Conservation (phyloP, 2,888 invertebrate genomes). For the Mongoloraphidia duomilia region DNA sequence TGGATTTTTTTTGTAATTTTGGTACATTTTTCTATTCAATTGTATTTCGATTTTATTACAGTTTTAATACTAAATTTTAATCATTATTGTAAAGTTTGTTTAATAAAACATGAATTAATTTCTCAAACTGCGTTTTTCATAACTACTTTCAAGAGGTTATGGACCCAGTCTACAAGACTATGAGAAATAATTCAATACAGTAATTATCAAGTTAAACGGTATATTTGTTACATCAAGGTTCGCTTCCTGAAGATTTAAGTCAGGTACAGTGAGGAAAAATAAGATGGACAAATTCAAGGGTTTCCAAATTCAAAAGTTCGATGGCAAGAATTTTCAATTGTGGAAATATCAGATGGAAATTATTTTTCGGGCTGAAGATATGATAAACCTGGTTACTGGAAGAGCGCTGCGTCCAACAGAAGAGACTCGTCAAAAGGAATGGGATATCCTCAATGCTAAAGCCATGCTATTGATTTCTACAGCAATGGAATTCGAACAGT, state of each 20-base stretch:
- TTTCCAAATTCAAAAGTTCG: conserved; percentile 1
- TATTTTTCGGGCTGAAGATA: conserved; percentile 3
- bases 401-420: too few relatives aligned
- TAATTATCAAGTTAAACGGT: background rate
- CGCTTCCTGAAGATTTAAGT: background rate
- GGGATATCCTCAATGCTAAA: conserved; percentile 5
- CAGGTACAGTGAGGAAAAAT: background rate
- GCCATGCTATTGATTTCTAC: conserved; percentile 8
- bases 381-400: background rate
- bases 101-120: too few relatives aligned
- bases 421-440: background rate
- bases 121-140: too few relatives aligned
- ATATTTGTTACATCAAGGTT: background rate
- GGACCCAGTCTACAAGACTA: background rate
- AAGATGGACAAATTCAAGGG: background rate
- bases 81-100: too few relatives aligned
- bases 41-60: too few relatives aligned
- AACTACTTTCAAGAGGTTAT: background rate
- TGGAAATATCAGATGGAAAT: conserved; percentile 9
- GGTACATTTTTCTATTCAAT: too few relatives aligned
- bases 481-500: conserved; percentile 7
- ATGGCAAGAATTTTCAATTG: conserved; percentile 7
- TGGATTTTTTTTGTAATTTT: too few relatives aligned
- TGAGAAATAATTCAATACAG: background rate
- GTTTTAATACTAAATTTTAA: too few relatives aligned